These are phyloP conservation scores for Dynastes hyllus DNA, from an alignment of 2,888 invertebrate species.

Conservation along the genomic window DNA sequence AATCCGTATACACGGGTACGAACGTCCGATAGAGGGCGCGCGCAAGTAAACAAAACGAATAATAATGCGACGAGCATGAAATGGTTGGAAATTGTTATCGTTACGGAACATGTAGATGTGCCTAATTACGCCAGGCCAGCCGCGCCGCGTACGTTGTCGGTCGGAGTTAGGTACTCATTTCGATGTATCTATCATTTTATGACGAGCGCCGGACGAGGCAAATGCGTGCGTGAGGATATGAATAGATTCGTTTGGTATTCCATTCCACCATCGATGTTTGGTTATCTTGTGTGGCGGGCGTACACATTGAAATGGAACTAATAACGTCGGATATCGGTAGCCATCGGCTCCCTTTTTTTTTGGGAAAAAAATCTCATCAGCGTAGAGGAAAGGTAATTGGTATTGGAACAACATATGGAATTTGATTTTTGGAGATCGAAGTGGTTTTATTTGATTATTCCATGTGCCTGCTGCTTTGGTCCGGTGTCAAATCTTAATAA, in stretches of 20 bases:
- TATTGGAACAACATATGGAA: too few species aligned
- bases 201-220: background rate
- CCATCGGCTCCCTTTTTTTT: background rate
- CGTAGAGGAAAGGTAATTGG: too few species aligned
- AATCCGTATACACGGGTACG: background rate
- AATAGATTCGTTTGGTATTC: slow-evolving; percentile 5
- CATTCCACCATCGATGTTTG: background rate
- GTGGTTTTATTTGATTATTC: too few species aligned
- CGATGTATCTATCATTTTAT: slow-evolving; percentile 15
- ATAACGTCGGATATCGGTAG: background rate
- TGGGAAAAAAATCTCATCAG: too few species aligned
- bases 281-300: slow-evolving; percentile 7
- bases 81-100: slow-evolving; percentile 7
- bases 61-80: slow-evolving; percentile 4
- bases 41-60: slow-evolving; percentile 23
- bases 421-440: too few species aligned
- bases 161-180: background rate
- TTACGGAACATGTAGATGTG: background rate
- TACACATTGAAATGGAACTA: slow-evolving; percentile 12
- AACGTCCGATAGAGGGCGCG: background rate
- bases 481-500: too few species aligned
- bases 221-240: slow-evolving; percentile 2
- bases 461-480: too few species aligned
- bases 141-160: background rate
- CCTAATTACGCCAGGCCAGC: background rate